Evolutionary conservation across 2,113 vertebrate species (phyloP).

Genomic region (Trachemys scripta): DNA sequence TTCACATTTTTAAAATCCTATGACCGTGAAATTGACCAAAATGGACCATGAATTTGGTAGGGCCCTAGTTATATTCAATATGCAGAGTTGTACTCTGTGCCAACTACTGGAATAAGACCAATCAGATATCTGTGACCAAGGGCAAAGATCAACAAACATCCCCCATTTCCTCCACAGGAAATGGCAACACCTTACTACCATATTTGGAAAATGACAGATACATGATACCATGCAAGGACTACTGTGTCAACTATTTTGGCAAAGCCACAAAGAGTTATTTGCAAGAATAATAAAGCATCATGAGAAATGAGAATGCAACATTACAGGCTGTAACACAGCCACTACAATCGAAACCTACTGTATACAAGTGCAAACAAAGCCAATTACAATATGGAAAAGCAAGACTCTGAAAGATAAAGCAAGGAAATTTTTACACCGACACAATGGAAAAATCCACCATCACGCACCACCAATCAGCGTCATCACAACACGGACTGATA

Average conservation of each 20-base stretch:
- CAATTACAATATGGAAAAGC: background rate
- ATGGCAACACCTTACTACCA: background rate
- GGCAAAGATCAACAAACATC: background rate
- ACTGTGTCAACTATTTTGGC: background rate
- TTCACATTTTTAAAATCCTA: no score
- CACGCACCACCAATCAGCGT: background rate
- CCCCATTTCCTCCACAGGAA: background rate
- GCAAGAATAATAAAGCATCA: background rate
- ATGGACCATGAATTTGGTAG: background rate
- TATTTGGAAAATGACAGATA: background rate
- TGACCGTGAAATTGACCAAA: no score
- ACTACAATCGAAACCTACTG: background rate
- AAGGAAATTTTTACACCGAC: background rate
- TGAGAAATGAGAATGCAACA: background rate
- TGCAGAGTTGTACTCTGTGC: background rate
- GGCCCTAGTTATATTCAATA: background rate
- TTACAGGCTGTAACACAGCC: background rate
- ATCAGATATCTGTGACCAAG: background rate
- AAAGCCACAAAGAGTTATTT: background rate
- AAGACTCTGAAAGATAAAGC: background rate
- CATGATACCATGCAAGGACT: background rate
- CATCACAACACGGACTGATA: background rate
- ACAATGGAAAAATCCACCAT: background rate
- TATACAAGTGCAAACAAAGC: background rate
- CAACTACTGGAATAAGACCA: background rate